Conservation (phyloP, 2,888 invertebrate species). For the Drosophila mettleri region DNA sequence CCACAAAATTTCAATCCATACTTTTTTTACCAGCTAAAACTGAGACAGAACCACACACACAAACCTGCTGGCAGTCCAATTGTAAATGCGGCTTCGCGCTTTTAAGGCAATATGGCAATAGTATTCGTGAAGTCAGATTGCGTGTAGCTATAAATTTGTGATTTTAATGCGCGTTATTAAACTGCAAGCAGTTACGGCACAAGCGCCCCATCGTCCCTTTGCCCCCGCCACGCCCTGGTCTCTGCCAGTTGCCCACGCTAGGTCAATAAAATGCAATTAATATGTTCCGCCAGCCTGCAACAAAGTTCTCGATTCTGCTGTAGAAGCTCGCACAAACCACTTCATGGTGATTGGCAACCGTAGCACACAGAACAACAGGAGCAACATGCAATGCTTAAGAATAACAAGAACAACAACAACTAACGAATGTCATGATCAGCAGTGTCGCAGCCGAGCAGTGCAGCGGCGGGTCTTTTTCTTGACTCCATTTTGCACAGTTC, state of each 20-base stretch:
- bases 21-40: constrained; percentile 20
- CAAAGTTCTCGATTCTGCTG: constrained; percentile 63
- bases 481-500: constrained; percentile 67
- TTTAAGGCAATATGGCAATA: constrained; percentile 47
- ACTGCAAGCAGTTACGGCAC: constrained; percentile 61
- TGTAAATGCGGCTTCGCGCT: constrained; percentile 45
- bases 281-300: constrained; percentile 77
- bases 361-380: neutral
- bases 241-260: constrained; percentile 21
- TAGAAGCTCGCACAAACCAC: constrained; percentile 70
- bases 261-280: constrained; percentile 82
- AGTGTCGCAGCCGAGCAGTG: constrained; percentile 12
- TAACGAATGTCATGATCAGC: constrained; percentile 33
- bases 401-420: neutral
- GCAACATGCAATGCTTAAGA: neutral
- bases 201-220: neutral
- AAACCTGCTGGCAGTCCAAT: neutral
- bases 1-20: constrained; percentile 36
- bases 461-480: constrained; percentile 41
- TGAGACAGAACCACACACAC: neutral
- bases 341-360: constrained; percentile 36
- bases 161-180: constrained; percentile 79
- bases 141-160: constrained; percentile 76
- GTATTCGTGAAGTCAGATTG: constrained; percentile 75
- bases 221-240: neutral